Base-by-base conservation (phyloP, 2,797 vertebrate species). In the Tragopan temminckii region DNA sequence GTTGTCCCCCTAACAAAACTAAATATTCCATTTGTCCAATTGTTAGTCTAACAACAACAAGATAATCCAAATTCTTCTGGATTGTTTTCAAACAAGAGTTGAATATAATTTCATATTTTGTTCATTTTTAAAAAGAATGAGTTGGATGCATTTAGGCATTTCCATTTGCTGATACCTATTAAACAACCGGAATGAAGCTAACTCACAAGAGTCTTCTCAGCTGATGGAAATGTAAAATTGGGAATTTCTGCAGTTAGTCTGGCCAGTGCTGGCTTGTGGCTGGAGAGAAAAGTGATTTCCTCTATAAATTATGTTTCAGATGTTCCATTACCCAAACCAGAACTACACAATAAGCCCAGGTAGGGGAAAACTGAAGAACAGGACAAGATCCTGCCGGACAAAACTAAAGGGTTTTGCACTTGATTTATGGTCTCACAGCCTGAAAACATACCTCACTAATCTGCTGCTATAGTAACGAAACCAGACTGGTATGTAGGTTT, bases 401-500 rank as follows among this genome's bases (percentile, higher is more conserved):
- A 75, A 92, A 40, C 67, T 86, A 81, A 90, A 93, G 71, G 90
- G 46, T 71, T 83, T 80, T 90, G 63, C 80, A 42, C 68, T 95
- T 93, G 31, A 95, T 97, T 96, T 96, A 94, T 69, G 83, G 86
- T 90, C 86, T 92, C 70, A 52, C 69, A 79, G 74, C 81, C 85
- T 93, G 91, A 93, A 79, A 90, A 90, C 61, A 85, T 92, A 87
- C 78, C 91, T 85, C 42, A 71, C n/a, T 42, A 80, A 70, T 33
- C 92, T 91, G 94, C 96, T 97, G 94, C 96, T 97, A 92, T 71
- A 95, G 96, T 90, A 97, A 97, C 70, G 5, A 86, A 71, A 90
- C 76, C 86, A 96, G 90, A 95, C 77, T 88, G 85, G 61, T 82
- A 77, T 74, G 69, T 42, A 80, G 74, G 45, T 89, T 86, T 93